phyloP scores from a whole-genome alignment of 1,140 invertebrate species.

The Achroia grisella region DNA sequence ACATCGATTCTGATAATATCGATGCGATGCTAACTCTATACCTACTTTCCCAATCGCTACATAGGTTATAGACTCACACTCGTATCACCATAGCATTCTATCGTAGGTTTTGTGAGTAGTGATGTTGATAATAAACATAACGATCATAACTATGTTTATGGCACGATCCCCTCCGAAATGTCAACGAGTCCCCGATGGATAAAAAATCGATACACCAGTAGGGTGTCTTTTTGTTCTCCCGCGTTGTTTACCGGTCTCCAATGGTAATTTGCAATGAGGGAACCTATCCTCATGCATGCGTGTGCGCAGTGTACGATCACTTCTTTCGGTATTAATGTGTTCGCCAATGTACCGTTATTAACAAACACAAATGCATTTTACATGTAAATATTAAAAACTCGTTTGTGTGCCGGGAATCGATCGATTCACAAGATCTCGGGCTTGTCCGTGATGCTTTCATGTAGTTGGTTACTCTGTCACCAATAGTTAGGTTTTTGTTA shows the following conservation, averaged over 20 bases:
- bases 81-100: too few species aligned
- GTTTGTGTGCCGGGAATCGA: conserved; percentile 24
- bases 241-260: conserved; percentile 25
- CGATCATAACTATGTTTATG: background rate
- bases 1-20: conserved; percentile 17
- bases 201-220: conserved; percentile 34
- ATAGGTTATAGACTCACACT: too few species aligned
- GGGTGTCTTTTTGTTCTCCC: conserved; percentile 32
- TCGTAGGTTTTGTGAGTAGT: too few species aligned
- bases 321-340: conserved; percentile 32
- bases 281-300: conserved; percentile 32
- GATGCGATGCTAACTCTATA: conserved; percentile 4
- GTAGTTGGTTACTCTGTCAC: background rate
- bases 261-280: conserved; percentile 27
- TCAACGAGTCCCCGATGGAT: conserved; percentile 16
- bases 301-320: conserved; percentile 29
- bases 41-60: conserved; percentile 22
- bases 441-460: too few species aligned
- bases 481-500: conserved; percentile 8
- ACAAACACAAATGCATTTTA: conserved; percentile 40
- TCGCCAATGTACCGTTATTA: conserved; percentile 46
- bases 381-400: conserved; percentile 28
- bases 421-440: conserved; percentile 16
- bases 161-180: conserved; percentile 24
- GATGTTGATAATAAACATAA: too few species aligned